phyloP scores from a whole-genome alignment of 2,797 vertebrate species.

The Eutrigla gurnardus region DNA sequence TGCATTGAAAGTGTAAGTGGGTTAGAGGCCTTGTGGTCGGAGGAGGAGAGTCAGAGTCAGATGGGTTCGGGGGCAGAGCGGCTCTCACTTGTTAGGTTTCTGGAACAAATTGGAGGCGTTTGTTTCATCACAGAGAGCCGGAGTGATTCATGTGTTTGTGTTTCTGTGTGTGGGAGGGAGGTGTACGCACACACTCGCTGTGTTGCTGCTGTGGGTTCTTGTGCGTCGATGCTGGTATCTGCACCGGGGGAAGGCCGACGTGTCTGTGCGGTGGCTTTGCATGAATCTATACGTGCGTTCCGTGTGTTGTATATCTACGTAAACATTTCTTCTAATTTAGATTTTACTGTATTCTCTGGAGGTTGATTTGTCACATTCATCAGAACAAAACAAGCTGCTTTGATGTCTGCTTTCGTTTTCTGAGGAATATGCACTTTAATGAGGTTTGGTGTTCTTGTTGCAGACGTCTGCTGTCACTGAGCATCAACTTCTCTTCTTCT shows the following conservation, averaged over 20 bases:
- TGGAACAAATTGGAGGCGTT: conserved; percentile 75
- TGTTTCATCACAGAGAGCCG: conserved; percentile 53
- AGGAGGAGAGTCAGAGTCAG: conserved; percentile 24
- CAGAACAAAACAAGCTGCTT: neutral
- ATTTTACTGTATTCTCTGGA: too few species aligned
- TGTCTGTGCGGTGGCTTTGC: conserved; percentile 9
- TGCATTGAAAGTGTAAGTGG: conserved; percentile 29
- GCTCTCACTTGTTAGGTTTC: conserved; percentile 39
- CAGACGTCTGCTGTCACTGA: neutral
- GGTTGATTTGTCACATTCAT: neutral
- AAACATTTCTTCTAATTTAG: too few species aligned
- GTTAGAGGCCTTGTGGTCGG: conserved; percentile 51
- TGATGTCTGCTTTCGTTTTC: neutral
- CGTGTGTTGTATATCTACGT: too few species aligned
- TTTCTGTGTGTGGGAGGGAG: conserved; percentile 33
- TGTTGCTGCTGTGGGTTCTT: conserved; percentile 41
- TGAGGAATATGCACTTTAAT: neutral
- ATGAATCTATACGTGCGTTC: neutral
- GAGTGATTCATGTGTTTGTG: conserved; percentile 54
- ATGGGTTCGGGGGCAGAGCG: conserved; percentile 22
- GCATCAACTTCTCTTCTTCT: conserved; percentile 13
- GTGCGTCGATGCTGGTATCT: conserved; percentile 28
- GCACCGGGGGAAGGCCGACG: conserved; percentile 33
- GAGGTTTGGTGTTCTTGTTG: neutral
- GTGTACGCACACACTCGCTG: conserved; percentile 16